Percentiles rank a stretch among this genome's conserved stretches.
phyloP scores from a whole-genome alignment of 2,113 vertebrate species.

The Nyctereutes procyonoides region DNA sequence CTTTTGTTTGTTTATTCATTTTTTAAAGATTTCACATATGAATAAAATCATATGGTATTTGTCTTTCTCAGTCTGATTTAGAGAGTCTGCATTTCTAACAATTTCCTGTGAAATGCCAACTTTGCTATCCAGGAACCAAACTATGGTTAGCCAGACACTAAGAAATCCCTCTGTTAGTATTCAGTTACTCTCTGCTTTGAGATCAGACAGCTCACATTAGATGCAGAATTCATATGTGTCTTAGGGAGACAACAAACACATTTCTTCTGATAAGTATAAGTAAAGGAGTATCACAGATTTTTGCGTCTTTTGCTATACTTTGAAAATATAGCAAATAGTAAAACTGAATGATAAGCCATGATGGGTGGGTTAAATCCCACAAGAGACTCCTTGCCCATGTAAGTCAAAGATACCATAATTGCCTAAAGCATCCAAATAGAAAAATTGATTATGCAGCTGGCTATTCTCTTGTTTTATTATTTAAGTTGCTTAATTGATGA shows the following conservation, averaged over 20 bases:
- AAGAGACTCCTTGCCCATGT: neutral
- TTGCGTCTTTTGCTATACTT: neutral
- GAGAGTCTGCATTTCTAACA: neutral
- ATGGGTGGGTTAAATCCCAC: neutral
- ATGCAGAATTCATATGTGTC: constrained; percentile 21
- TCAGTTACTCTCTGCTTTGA: constrained; percentile 38
- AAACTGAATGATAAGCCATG: constrained; percentile 46
- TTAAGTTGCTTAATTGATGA: constrained; percentile 43
- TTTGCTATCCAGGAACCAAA: neutral
- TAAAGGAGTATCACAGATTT: constrained; percentile 40
- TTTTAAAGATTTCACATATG: neutral
- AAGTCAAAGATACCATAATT: constrained; percentile 42
- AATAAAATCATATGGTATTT: neutral
- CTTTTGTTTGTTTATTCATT: neutral
- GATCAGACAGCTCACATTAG: neutral
- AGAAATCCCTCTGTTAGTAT: constrained; percentile 31
- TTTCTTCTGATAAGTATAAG: constrained; percentile 31
- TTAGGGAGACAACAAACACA: constrained; percentile 27
- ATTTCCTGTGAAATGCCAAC: neutral
- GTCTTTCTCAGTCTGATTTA: neutral
- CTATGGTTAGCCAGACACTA: neutral
- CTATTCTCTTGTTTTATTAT: neutral
- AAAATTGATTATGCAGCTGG: neutral
- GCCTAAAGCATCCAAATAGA: neutral
- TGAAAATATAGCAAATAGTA: constrained; percentile 18